A percentile compares a stretch with the other conserved stretches of the same genome.
phyloP scores from a whole-genome alignment of 2,888 invertebrate genomes.

The Meloe dianella region DNA sequence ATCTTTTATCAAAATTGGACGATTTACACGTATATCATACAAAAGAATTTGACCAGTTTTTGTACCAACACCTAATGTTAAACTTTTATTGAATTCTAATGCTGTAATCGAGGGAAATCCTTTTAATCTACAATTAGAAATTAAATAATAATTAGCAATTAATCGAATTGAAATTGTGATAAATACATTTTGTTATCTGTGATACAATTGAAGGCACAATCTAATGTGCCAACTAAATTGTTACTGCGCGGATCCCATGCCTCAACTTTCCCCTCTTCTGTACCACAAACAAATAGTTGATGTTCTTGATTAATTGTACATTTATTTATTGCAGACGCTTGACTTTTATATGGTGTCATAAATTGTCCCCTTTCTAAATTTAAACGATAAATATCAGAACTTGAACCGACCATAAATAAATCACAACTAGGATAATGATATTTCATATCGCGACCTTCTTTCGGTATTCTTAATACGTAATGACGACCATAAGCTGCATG shows the following conservation, averaged over 20 bases:
- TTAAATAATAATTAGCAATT: conserved; percentile 14
- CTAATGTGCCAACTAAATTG: conserved; percentile 78
- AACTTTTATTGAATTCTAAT: conserved; percentile 75
- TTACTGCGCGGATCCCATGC: conserved; percentile 94
- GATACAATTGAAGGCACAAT: conserved; percentile 76
- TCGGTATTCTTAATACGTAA: conserved; percentile 88
- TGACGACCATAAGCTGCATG: conserved; percentile 94
- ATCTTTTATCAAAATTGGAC: conserved; percentile 89
- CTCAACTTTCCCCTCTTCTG: conserved; percentile 90
- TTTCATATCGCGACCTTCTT: conserved; percentile 92
- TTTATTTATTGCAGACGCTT: conserved; percentile 78
- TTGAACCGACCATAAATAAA: conserved; percentile 87
- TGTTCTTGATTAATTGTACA: conserved; percentile 88
- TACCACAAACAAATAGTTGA: conserved; percentile 85
- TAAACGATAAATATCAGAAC: conserved; percentile 88
- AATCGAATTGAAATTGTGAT: conserved; percentile 41
- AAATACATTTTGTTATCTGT: conserved; percentile 63
- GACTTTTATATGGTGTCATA: conserved; percentile 80
- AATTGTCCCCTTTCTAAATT: conserved; percentile 97
- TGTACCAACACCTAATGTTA: conserved; percentile 89
- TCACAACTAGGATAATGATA: conserved; percentile 92
- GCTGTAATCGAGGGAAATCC: conserved; percentile 78
- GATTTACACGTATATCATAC: conserved; percentile 92
- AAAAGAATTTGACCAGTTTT: conserved; percentile 91
- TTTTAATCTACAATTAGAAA: conserved; percentile 63